Evolutionary conservation across 2,797 vertebrate genomes (phyloP).

Genomic region (Myotis planiceps): DNA sequence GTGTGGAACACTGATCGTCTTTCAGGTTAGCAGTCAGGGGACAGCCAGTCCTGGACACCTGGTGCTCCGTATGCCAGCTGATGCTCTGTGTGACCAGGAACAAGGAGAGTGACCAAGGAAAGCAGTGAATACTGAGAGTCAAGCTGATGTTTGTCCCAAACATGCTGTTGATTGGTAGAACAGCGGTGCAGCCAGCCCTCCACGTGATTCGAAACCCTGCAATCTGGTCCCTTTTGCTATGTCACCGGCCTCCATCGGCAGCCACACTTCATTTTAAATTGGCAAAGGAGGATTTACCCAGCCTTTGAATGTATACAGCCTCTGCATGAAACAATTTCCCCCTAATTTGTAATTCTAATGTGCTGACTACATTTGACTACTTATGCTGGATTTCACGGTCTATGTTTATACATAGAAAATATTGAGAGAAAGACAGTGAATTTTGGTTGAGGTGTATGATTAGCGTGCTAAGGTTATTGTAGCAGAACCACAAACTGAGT

Average conservation of each 20-base stretch:
- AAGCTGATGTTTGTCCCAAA: fast-evolving
- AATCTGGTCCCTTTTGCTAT: fast-evolving
- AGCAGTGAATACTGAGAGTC: neutral
- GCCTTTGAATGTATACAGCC: neutral
- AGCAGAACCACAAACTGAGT: neutral
- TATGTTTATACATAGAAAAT: neutral
- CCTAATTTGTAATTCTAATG: neutral
- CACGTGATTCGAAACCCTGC: neutral
- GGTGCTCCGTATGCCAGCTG: fast-evolving
- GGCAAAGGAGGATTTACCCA: neutral
- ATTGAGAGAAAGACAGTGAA: neutral
- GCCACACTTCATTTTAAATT: neutral
- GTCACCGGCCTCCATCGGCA: fast-evolving
- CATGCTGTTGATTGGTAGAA: neutral
- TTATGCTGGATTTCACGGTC: neutral
- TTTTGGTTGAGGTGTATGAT: neutral
- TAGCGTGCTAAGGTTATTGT: neutral
- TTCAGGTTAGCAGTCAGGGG: neutral
- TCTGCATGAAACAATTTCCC: neutral
- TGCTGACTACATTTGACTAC: neutral
- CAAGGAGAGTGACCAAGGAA: neutral
- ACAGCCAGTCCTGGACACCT: neutral
- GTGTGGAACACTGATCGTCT: neutral
- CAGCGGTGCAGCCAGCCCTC: fast-evolving
- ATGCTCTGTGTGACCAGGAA: neutral